These are phyloP conservation scores for Meteorus sp. DNA, from an alignment of 1,140 invertebrate species.

Conservation along the genomic window DNA sequence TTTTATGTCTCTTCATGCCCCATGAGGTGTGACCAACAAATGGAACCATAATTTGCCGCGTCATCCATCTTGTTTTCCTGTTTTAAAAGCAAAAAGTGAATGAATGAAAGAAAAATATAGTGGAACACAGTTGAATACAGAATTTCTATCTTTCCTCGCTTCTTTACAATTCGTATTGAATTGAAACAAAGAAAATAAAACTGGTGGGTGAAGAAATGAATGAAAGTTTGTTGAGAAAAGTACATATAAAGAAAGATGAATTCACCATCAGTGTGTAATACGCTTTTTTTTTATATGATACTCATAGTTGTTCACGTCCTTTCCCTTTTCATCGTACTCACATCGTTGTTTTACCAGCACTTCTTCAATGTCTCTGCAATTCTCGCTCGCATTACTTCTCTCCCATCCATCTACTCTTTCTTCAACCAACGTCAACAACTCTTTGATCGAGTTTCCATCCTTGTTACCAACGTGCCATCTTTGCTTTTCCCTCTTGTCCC, in stretches of 20 bases:
- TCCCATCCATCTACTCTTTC: slow-evolving; percentile 21
- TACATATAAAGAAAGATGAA: neutral
- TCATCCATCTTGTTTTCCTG: too few species aligned
- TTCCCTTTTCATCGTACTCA: neutral
- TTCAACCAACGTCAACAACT: too few species aligned
- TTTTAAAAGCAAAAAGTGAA: too few species aligned
- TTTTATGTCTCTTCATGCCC: neutral
- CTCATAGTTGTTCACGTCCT: neutral
- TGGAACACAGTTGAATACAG: too few species aligned
- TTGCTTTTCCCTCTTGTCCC: neutral
- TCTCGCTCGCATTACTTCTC: slow-evolving; percentile 25
- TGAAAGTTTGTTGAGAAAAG: too few species aligned
- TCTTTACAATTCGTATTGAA: too few species aligned
- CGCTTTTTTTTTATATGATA: too few species aligned
- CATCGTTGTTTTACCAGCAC: neutral
- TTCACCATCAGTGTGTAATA: too few species aligned
- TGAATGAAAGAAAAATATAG: too few species aligned
- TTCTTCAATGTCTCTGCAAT: slow-evolving; percentile 7
- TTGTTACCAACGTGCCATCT: neutral
- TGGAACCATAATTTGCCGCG: too few species aligned
- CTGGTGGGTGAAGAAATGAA: too few species aligned
- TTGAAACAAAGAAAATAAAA: too few species aligned
- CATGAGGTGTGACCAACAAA: neutral
- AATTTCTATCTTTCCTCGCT: neutral
- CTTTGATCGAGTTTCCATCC: slow-evolving; percentile 19